Evolutionary conservation across 2,797 vertebrate genomes (phyloP).

Genomic region (Xyrichtys novacula): DNA sequence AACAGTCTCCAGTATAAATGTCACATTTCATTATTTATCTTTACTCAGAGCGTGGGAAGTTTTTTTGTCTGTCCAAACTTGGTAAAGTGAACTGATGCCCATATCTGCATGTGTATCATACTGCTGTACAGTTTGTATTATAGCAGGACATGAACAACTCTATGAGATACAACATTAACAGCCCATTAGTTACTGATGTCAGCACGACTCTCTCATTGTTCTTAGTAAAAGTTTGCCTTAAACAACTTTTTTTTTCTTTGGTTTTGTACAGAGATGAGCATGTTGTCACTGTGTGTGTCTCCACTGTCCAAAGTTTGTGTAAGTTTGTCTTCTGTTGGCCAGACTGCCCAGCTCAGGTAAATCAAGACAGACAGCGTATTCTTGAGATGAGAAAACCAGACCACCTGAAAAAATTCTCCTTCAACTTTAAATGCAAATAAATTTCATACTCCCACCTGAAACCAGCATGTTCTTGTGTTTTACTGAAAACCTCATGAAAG

Average conservation of each 20-base stretch:
- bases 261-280: slow-evolving; percentile 24
- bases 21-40: background rate
- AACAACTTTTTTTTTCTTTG: slow-evolving; percentile 30
- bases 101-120: slow-evolving; percentile 34
- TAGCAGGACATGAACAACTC: slow-evolving; percentile 15
- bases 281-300: slow-evolving; percentile 24
- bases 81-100: slow-evolving; percentile 15
- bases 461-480: slow-evolving; percentile 38
- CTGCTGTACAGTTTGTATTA: slow-evolving; percentile 40
- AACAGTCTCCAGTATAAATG: background rate
- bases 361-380: slow-evolving; percentile 39
- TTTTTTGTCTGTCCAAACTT: background rate
- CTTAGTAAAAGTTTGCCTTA: slow-evolving; percentile 64
- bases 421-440: slow-evolving; percentile 65
- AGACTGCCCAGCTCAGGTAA: slow-evolving; percentile 66
- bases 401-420: slow-evolving; percentile 62
- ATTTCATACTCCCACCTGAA: slow-evolving; percentile 51
- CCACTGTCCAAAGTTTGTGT: slow-evolving; percentile 14
- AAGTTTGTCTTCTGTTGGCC: slow-evolving; percentile 44
- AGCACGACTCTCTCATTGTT: slow-evolving; percentile 33
- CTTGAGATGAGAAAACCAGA: slow-evolving; percentile 18
- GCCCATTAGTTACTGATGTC: slow-evolving; percentile 43
- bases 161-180: slow-evolving; percentile 11
- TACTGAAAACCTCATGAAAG: background rate
- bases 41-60: background rate